These are phyloP conservation scores for Tachina fera DNA, from an alignment of 2,888 invertebrate genomes.

Conservation along the genomic window DNA sequence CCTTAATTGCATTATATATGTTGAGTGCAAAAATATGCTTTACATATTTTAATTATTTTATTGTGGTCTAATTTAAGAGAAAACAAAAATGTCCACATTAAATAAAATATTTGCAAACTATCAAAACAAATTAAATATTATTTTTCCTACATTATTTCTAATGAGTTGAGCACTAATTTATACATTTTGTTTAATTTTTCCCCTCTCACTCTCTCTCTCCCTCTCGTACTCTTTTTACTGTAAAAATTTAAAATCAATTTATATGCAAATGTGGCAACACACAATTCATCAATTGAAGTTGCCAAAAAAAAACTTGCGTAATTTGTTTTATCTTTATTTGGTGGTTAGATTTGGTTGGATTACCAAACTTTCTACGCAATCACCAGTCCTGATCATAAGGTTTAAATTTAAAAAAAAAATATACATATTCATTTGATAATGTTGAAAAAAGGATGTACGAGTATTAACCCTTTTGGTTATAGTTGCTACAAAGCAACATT, in stretches of 20 bases:
- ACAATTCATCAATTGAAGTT: slow-evolving; percentile 69
- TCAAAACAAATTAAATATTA: slow-evolving; percentile 53
- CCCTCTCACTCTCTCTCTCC: neutral
- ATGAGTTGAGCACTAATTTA: slow-evolving; percentile 52
- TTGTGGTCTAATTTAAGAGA: slow-evolving; percentile 6
- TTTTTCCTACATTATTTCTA: neutral
- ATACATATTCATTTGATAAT: slow-evolving; percentile 29
- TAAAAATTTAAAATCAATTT: slow-evolving; percentile 77
- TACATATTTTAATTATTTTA: slow-evolving; percentile 17
- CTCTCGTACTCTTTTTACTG: slow-evolving; percentile 11
- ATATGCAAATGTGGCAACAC: slow-evolving; percentile 77
- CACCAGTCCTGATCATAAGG: slow-evolving; percentile 34
- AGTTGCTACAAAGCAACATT: slow-evolving; percentile 48
- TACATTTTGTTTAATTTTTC: neutral
- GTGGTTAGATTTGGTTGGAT: slow-evolving; percentile 62
- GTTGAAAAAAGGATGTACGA: slow-evolving; percentile 18
- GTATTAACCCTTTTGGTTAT: slow-evolving; percentile 46
- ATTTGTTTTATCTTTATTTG: slow-evolving; percentile 64
- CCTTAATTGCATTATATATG: slow-evolving; percentile 15
- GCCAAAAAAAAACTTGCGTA: slow-evolving; percentile 53
- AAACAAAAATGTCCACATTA: slow-evolving; percentile 35
- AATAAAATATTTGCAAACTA: slow-evolving; percentile 47
- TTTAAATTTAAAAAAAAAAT: slow-evolving; percentile 29
- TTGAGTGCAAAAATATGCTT: slow-evolving; percentile 37
- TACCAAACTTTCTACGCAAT: slow-evolving; percentile 42